Evolutionary conservation across 2,888 invertebrate species (phyloP).

Genomic region (Tipula lateralis): DNA sequence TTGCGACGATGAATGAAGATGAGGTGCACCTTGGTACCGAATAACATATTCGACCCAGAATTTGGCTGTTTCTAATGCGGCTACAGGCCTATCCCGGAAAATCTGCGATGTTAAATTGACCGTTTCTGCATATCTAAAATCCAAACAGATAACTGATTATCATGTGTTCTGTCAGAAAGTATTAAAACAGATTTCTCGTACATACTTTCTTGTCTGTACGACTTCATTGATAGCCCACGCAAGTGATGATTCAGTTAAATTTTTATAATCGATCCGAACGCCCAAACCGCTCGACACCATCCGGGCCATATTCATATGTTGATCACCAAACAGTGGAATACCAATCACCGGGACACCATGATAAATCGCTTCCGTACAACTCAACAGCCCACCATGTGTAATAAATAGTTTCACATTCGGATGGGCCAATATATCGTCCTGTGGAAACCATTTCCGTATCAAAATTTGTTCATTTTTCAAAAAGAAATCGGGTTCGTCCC

Average conservation of each 20-base stretch:
- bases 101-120: constrained; percentile 44
- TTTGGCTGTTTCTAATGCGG: constrained; percentile 51
- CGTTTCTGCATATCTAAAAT: constrained; percentile 27
- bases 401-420: constrained; percentile 50
- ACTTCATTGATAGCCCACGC: constrained; percentile 38
- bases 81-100: constrained; percentile 49
- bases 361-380: constrained; percentile 50
- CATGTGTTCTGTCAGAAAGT: neutral
- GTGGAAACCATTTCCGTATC: constrained; percentile 51
- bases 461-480: constrained; percentile 44
- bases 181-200: neutral
- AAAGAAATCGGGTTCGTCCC: constrained; percentile 42
- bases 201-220: constrained; percentile 39
- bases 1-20: constrained; percentile 37
- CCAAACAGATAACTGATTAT: neutral
- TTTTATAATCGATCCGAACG: constrained; percentile 42
- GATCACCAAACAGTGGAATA: constrained; percentile 53
- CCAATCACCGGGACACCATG: constrained; percentile 52
- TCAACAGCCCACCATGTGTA: constrained; percentile 51
- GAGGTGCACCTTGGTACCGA: constrained; percentile 32
- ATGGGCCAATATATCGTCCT: constrained; percentile 50
- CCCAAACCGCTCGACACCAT: constrained; percentile 49
- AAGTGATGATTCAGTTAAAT: constrained; percentile 43
- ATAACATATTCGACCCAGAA: constrained; percentile 41
- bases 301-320: constrained; percentile 50